These are phyloP conservation scores for Heterohyrax brucei DNA, from an alignment of 2,797 vertebrate genomes.

Conservation along the genomic window DNA sequence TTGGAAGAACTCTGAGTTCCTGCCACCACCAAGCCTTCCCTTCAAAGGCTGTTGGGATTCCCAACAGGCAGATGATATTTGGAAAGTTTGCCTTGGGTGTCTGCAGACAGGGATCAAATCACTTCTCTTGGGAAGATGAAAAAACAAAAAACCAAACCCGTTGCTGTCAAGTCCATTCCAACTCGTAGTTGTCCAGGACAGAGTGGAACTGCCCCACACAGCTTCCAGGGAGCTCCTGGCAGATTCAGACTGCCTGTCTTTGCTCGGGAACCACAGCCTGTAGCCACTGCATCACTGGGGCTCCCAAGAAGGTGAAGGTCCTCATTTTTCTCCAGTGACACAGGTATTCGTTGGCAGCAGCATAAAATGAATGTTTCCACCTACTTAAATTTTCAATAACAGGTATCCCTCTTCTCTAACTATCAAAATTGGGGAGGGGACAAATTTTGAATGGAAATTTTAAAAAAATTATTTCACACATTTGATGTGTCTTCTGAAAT, in stretches of 20 bases:
- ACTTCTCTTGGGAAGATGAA: background rate
- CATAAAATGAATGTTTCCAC: background rate
- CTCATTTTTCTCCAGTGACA: no score
- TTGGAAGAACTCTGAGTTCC: background rate
- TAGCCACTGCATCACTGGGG: no score
- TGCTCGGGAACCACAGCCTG: no score
- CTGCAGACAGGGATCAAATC: background rate
- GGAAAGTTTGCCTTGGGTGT: background rate
- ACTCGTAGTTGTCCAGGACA: no score
- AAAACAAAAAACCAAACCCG: no score
- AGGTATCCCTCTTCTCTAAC: background rate
- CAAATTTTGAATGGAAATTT: background rate
- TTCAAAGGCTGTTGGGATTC: background rate
- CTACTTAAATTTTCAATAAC: fast-evolving
- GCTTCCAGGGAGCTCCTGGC: no score
- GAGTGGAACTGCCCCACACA: no score
- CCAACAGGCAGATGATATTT: background rate
- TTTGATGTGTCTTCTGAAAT: background rate
- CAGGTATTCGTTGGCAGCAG: no score
- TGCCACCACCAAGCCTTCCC: background rate
- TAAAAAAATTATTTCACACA: background rate
- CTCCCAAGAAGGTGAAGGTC: background rate
- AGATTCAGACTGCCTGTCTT: no score
- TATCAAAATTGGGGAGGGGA: background rate
- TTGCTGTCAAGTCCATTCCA: no score